Evolutionary conservation across 2,888 invertebrate species (phyloP).

Genomic region (Dioctria rufipes): DNA sequence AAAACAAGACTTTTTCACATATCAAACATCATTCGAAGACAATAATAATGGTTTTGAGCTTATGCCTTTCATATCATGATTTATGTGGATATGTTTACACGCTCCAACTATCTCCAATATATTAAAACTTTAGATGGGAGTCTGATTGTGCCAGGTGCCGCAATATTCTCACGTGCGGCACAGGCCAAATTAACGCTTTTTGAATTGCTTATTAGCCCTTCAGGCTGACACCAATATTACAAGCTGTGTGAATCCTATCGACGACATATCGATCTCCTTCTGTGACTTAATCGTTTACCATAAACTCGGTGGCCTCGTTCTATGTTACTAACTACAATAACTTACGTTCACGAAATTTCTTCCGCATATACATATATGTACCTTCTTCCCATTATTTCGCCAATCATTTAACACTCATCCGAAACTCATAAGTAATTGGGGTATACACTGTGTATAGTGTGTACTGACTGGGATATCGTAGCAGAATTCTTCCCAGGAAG

Average conservation of each 20-base stretch:
- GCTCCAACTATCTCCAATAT: background rate
- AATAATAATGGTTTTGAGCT: too few species aligned
- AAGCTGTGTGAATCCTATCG: slow-evolving; percentile 34
- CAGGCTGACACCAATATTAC: slow-evolving; percentile 15
- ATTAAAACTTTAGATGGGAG: background rate
- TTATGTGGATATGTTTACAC: background rate
- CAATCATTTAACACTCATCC: background rate
- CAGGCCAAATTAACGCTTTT: slow-evolving; percentile 32
- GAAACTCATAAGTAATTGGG: slow-evolving; percentile 28
- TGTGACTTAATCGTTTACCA: slow-evolving; percentile 13
- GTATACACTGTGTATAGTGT: background rate
- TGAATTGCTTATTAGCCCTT: slow-evolving; percentile 34
- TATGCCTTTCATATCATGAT: too few species aligned
- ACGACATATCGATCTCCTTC: slow-evolving; percentile 15
- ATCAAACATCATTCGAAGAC: too few species aligned
- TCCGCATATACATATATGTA: background rate
- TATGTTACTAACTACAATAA: background rate
- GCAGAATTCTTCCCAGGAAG: background rate
- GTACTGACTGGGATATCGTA: background rate
- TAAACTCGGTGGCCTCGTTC: slow-evolving; percentile 14
- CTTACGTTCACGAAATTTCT: slow-evolving; percentile 28
- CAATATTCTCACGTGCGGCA: slow-evolving; percentile 7
- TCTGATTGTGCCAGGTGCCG: slow-evolving; percentile 41
- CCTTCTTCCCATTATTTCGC: background rate
- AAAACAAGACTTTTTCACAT: too few species aligned